Percentiles rank a stretch among this genome's conserved stretches.
Conservation (phyloP, 2,797 vertebrate genomes). For the Urocyon cinereoargenteus region DNA sequence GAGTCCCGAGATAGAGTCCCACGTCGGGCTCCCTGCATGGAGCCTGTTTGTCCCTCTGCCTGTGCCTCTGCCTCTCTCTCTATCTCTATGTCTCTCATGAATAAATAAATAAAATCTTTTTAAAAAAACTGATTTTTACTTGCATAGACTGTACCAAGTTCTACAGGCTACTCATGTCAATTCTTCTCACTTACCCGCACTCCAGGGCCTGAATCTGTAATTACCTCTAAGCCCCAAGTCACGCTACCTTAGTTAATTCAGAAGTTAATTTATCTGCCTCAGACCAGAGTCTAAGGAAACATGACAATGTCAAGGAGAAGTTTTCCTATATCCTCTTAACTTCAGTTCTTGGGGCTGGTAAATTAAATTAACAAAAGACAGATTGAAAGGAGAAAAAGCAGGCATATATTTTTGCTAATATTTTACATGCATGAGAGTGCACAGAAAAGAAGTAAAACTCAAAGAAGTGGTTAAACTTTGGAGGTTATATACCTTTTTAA, state of each 20-base stretch:
- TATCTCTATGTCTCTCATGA: too few species aligned
- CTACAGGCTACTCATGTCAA: background rate
- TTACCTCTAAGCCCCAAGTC: background rate
- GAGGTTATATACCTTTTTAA: background rate
- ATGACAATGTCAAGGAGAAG: background rate
- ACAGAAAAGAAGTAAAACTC: background rate
- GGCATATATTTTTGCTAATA: background rate
- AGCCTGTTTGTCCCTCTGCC: too few species aligned
- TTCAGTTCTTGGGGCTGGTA: background rate
- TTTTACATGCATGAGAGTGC: background rate
- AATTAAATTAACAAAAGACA: slow-evolving; percentile 15
- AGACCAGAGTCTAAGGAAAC: background rate
- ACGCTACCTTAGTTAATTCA: slow-evolving; percentile 30
- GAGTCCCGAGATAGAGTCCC: too few species aligned
- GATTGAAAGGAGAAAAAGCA: background rate
- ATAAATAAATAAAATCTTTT: too few species aligned
- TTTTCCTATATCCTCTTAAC: background rate
- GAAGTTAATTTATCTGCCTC: slow-evolving; percentile 37
- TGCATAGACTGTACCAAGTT: background rate
- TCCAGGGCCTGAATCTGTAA: slow-evolving; percentile 1
- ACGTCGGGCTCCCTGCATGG: too few species aligned
- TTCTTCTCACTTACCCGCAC: background rate
- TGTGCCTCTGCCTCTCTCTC: too few species aligned
- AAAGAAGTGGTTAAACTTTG: background rate
- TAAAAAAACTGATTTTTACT: background rate